Conservation (phyloP, 2,888 invertebrate genomes). For the Hirtodrosophila duncani region DNA sequence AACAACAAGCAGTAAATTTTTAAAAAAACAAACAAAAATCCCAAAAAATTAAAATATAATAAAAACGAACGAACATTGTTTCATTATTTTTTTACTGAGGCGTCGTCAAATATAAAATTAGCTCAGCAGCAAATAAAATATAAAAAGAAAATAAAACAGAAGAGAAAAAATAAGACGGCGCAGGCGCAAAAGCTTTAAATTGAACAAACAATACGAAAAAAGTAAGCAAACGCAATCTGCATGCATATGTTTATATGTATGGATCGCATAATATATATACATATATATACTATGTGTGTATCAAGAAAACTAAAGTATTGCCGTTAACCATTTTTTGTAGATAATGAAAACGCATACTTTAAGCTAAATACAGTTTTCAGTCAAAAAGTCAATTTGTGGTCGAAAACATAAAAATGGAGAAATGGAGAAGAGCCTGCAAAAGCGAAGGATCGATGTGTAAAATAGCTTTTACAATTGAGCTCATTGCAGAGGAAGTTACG, state of each 20-base stretch:
- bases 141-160: neutral
- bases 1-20: slow-evolving; percentile 32
- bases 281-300: slow-evolving; percentile 25
- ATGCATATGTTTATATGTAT: too few species aligned
- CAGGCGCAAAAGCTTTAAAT: slow-evolving; percentile 72
- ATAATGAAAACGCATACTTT: slow-evolving; percentile 45
- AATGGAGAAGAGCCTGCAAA: slow-evolving; percentile 13
- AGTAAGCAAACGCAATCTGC: neutral
- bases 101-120: slow-evolving; percentile 35
- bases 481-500: slow-evolving; percentile 38
- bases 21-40: slow-evolving; percentile 25
- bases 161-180: slow-evolving; percentile 36
- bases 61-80: slow-evolving; percentile 44
- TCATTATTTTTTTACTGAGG: slow-evolving; percentile 70
- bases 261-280: too few species aligned
- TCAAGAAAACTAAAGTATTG: slow-evolving; percentile 46
- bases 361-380: slow-evolving; percentile 56
- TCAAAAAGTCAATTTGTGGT: slow-evolving; percentile 63
- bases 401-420: slow-evolving; percentile 17
- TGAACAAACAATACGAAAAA: slow-evolving; percentile 42
- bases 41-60: slow-evolving; percentile 25
- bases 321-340: slow-evolving; percentile 58
- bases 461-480: slow-evolving; percentile 41
- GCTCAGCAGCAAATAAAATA: too few species aligned
- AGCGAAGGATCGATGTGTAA: slow-evolving; percentile 29